A percentile compares a stretch with the other conserved stretches of the same genome.
Evolutionary conservation across 2,113 vertebrate species (phyloP).

Genomic region (Protobothrops flavoviridis): DNA sequence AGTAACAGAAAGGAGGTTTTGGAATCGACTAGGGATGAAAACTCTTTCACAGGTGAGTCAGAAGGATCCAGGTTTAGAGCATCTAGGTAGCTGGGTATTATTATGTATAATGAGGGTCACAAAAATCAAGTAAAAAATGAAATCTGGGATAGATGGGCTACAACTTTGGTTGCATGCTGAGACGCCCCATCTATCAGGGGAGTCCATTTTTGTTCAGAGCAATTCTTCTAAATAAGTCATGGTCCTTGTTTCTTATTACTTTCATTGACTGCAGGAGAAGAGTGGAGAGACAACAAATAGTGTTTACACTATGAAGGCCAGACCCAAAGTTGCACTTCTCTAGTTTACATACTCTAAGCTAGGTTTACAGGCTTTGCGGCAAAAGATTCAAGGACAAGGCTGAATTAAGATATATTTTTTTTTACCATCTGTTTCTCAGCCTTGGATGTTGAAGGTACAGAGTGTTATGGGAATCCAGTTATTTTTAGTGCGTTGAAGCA

Average conservation of each 20-base stretch:
- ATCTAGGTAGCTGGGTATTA: neutral
- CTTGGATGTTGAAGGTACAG: neutral
- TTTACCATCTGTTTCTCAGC: neutral
- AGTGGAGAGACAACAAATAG: neutral
- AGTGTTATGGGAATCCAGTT: neutral
- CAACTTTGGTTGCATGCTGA: neutral
- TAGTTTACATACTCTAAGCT: neutral
- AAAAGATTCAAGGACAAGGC: neutral
- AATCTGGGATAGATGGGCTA: neutral
- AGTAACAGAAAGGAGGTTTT: neutral
- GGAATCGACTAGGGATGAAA: neutral
- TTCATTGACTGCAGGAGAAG: neutral
- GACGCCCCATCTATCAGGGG: neutral
- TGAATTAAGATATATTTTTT: neutral
- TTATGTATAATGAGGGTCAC: neutral
- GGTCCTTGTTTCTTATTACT: neutral
- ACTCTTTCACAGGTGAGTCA: constrained; percentile 23
- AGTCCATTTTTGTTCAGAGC: neutral
- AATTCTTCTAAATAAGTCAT: neutral
- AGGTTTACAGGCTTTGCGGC: neutral
- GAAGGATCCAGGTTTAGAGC: neutral
- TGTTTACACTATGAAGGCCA: neutral
- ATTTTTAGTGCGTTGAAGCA: neutral
- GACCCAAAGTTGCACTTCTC: neutral
- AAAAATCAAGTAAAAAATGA: neutral